Conservation (phyloP, 2,113 vertebrate genomes). For the Tenebrosternarchus preto region DNA sequence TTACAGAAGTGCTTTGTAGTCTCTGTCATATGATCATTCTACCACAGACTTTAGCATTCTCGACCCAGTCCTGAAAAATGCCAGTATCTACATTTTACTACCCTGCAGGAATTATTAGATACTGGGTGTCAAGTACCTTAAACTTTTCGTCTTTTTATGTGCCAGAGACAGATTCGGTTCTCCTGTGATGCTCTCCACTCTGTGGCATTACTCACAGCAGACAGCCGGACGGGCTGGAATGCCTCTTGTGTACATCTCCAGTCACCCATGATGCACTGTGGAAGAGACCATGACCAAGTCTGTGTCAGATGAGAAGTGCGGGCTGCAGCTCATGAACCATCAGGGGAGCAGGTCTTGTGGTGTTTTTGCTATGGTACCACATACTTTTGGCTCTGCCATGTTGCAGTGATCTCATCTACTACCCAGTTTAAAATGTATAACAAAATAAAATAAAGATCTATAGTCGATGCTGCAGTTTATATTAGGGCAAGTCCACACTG, state of each 20-base stretch:
- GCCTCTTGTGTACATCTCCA: slow-evolving; percentile 37
- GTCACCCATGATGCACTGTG: slow-evolving; percentile 50
- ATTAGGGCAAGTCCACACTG: no score
- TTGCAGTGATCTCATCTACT: slow-evolving; percentile 6
- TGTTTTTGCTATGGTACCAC: slow-evolving; percentile 31
- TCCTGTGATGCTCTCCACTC: slow-evolving; percentile 34
- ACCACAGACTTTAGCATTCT: no score
- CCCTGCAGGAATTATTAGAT: neutral
- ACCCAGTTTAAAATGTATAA: neutral
- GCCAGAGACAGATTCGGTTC: slow-evolving; percentile 7
- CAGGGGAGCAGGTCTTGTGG: slow-evolving; percentile 49
- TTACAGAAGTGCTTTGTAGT: no score
- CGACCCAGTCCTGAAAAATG: no score
- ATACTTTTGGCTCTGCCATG: slow-evolving; percentile 25
- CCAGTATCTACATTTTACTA: neutral
- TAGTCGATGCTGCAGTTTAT: no score
- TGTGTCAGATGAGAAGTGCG: slow-evolving; percentile 31
- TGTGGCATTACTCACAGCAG: slow-evolving; percentile 56
- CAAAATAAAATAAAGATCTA: no score
- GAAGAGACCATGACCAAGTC: slow-evolving; percentile 22
- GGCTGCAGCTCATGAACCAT: slow-evolving; percentile 31
- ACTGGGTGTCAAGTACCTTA: slow-evolving; percentile 20
- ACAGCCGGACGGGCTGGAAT: slow-evolving; percentile 31
- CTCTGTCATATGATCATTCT: no score
- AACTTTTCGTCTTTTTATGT: slow-evolving; percentile 3